These are phyloP conservation scores for Cephalopachus bancanus DNA, from an alignment of 2,797 vertebrate genomes.

Conservation along the genomic window DNA sequence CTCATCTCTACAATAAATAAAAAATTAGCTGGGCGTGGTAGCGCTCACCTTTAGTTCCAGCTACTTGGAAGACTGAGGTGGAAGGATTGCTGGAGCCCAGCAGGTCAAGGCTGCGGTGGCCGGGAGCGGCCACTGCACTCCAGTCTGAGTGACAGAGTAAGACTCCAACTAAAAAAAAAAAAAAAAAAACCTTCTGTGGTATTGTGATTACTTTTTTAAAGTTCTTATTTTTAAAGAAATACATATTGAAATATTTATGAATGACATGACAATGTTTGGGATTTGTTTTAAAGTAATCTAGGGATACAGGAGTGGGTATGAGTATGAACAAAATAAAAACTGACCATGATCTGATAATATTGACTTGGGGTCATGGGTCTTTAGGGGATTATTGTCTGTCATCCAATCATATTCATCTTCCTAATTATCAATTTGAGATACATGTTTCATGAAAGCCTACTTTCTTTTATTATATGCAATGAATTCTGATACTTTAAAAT, in stretches of 20 bases:
- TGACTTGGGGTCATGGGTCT: not conserved
- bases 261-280: not conserved
- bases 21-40: too few species aligned
- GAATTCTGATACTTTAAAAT: conserved; percentile 33
- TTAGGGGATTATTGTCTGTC: not conserved
- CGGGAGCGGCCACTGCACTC: too few species aligned
- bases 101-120: too few species aligned
- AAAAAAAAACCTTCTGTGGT: not conserved
- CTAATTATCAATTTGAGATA: not conserved
- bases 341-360: not conserved
- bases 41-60: too few species aligned
- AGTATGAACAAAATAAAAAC: conserved; percentile 26
- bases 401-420: not conserved
- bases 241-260: not conserved
- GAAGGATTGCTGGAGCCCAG: too few species aligned
- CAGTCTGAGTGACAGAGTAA: too few species aligned
- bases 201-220: not conserved
- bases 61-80: too few species aligned
- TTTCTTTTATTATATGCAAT: not conserved
- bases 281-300: conserved; percentile 58
- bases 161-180: too few species aligned
- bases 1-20: too few species aligned
- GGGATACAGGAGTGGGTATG: not conserved
- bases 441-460: not conserved
- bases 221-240: not conserved